Evolutionary conservation across 2,113 vertebrate genomes (phyloP).

Genomic region (Odontesthes bonariensis): DNA sequence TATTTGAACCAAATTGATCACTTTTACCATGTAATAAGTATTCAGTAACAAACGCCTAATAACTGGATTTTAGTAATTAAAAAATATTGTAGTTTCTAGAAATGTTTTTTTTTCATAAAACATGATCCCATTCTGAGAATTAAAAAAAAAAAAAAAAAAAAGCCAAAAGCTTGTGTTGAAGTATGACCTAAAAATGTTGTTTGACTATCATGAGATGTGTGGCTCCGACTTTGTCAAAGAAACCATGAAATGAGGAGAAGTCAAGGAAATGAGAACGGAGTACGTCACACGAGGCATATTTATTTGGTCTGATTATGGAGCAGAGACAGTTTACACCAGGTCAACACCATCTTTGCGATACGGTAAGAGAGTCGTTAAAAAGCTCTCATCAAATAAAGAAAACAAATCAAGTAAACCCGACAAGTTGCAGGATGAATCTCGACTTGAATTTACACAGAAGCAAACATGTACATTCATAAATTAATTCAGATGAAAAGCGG

Average conservation of each 20-base stretch:
- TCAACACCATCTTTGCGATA: conserved; percentile 31
- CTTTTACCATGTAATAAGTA: no score
- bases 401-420: conserved; percentile 51
- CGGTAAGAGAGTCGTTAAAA: conserved; percentile 43
- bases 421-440: conserved; percentile 33
- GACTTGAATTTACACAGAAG: conserved; percentile 40
- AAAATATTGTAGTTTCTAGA: no score
- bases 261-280: background rate
- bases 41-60: no score
- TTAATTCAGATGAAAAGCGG: conserved; percentile 50
- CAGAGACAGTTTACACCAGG: conserved; percentile 40
- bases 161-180: no score
- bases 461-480: conserved; percentile 62
- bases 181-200: no score
- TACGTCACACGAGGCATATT: conserved; percentile 46
- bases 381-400: conserved; percentile 53
- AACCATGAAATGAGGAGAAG: background rate
- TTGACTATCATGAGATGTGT: no score
- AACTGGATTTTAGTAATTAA: no score
- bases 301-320: conserved; percentile 61
- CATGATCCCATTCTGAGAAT: no score
- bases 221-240: background rate
- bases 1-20: no score
- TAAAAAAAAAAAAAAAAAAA: no score
- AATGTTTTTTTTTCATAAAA: no score